These are phyloP conservation scores for Catocala sponsa DNA, from an alignment of 2,888 invertebrate species.

Conservation along the genomic window DNA sequence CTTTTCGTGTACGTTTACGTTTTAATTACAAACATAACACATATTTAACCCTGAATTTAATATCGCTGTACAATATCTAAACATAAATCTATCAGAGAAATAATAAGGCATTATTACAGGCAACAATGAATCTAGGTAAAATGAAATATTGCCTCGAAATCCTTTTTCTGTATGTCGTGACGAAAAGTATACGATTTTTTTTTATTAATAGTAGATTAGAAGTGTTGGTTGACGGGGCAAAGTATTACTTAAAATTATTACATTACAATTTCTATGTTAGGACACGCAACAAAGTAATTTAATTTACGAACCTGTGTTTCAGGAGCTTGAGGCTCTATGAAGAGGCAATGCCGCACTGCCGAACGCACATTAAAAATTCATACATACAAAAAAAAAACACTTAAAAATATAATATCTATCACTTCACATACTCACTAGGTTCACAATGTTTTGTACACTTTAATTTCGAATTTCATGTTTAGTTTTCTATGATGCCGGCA, in stretches of 20 bases:
- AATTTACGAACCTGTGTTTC: constrained; percentile 74
- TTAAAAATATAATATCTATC: constrained; percentile 39
- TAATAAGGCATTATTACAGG: constrained; percentile 26
- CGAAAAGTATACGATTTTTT: constrained; percentile 28
- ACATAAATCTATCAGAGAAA: constrained; percentile 11
- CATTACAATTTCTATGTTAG: constrained; percentile 59
- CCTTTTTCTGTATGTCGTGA: constrained; percentile 25
- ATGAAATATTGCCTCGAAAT: constrained; percentile 8
- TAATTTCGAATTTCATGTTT: constrained; percentile 75
- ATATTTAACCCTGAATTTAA: not conserved
- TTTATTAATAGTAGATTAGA: constrained; percentile 32
- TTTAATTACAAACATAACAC: not conserved
- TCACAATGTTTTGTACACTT: constrained; percentile 58
- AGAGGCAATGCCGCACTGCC: constrained; percentile 57
- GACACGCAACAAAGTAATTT: constrained; percentile 78
- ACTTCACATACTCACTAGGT: constrained; percentile 43
- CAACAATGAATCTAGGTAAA: constrained; percentile 23
- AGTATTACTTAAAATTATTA: constrained; percentile 56
- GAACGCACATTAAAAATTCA: constrained; percentile 63
- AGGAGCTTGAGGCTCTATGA: constrained; percentile 37
- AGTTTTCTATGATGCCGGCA: constrained; percentile 53
- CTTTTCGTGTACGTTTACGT: not conserved
- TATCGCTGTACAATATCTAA: not conserved
- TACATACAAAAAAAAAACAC: constrained; percentile 59
- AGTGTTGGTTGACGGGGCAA: constrained; percentile 29